Evolutionary conservation across 2,113 vertebrate species (phyloP), one percentile per base, ranked within the genome.

Genomic region (Bucco capensis): DNA sequence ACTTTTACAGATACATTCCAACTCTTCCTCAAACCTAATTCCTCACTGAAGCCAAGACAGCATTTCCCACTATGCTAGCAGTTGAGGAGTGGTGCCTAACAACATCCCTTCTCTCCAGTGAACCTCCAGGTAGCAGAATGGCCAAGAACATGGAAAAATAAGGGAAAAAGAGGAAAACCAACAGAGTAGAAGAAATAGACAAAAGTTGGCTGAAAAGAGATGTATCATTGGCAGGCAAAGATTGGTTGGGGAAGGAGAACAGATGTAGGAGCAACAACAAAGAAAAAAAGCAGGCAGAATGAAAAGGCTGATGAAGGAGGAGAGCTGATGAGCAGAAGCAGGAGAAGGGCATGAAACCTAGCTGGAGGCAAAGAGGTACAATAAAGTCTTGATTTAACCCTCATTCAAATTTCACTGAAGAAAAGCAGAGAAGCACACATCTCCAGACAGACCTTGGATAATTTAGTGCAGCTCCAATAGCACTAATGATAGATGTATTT

Each of bases 401-500:
- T 71, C 58, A 75, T 81, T 96, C 53, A 54, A 87, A 84, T 89
- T 93, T 96, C 93, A 92, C 93, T 95, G 92, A 93, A 96, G 80
- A 92, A 66, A 90, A 84, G 42, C 84, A 93, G 54, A 64, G 64
- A 78, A 94, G 51, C 80, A 96, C 93, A 90, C 62, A 79, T 94
- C 95, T 96, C 94, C 84, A 87, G 93, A 91, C 73, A 84, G 93
- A 93, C 65, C 37, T 79, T 78, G 90, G 71, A 87, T 82, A 96
- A 95, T 96, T 95, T 90, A 95, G 81, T 88, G 79, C 71, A 81
- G 87, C 66, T 96, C 89, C 92, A 95, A 88, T 19, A 70, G 92
- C 96, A 97, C 96, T 94, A 96, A 95, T 95, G 93, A 96, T 86
- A 96, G 94, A 40, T 96, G 94, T 75, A 95, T 96, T 96, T 94